Evolutionary conservation across 2,888 invertebrate genomes (phyloP), one percentile per base, ranked within the genome.

Genomic region (Chalcosyrphus nemorum): DNA sequence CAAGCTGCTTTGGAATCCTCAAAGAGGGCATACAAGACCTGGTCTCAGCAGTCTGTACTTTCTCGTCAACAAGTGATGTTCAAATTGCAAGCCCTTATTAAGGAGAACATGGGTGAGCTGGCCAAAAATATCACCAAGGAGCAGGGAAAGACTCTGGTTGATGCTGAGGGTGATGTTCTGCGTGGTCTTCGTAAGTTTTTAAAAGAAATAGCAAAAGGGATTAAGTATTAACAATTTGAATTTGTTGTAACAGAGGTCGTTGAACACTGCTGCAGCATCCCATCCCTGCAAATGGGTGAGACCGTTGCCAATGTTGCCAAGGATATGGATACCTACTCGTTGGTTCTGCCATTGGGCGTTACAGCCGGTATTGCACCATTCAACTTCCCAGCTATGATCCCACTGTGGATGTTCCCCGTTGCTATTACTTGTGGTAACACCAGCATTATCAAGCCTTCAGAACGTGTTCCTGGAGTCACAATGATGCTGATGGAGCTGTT

Each of bases 321-420:
- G 88, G 97, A 99, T 90, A 98, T 99, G 98, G 99, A 99, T 92
- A 97, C 97, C 0, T 94, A 96, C 87, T 97, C 98, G 7, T 96
- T 97, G 91, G 95, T 97, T 87, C 92, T 97, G 54, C 99, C 99
- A 0, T 92, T 99, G 1, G 99, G 99, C 45, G 91, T 92, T 2
- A 96, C 96, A 29, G 97, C 96, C 89, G 98, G 99, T 57, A 98
- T 99, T 88, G 96, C 98, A n/a, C 99, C 99, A 0, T 99, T 99
- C 92, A 99, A 99, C 92, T 99, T 99, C 92, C 99, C 99, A 0
- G 99, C 99, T 29, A 99, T 99, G 99, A 98, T 99, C 87, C 99
- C 99, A 0, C 93, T 99, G 3, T 99, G 99, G 99, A 96, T 96
- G 94, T 96, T 96, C 93, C 96, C 97, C 0, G 93, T 96, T 56